Base-by-base conservation (phyloP, 2,797 vertebrate genomes). In the Sebastes itinus region DNA sequence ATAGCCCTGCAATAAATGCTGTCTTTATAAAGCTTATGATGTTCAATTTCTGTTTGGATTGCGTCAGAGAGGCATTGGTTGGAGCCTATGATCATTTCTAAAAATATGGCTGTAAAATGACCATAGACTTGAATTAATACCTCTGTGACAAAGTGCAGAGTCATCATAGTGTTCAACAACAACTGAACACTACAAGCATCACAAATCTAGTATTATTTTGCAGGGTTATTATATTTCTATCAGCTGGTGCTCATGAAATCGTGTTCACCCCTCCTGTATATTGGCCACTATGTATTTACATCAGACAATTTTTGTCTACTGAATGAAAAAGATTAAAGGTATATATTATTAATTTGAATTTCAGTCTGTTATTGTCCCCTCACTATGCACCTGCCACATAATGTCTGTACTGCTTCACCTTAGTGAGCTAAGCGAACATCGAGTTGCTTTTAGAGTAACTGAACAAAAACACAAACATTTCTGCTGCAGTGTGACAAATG, bases 271-370 rank as follows among this genome's bases (percentile, higher is more conserved):
- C 56, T 83, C 70, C 54, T 82, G 35, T 92, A 83, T 87, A 81
- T 91, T 87, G 88, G 83, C 88, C 80, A 70, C 64, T 92, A 88
- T 84, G 68, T 92, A 93, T 93, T 92, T 92, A 94, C 89, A 90
- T 83, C 30, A 85, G 85, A 92, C 78, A 86, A 56, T 75, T 77
- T 83, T 77, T 80, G 80, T 89, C 77, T 75, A 80, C 59, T 85
- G 73, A 88, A 82, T 92, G 52, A 90, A 86, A 89, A 85, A 84
- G 63, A 72, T 87, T 89, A 88, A 92, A 87, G 77, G 78, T 88
- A 82, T 77, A 90, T 77, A 84, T 80, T 85, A 78, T 67, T 75
- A 0, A 84, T 81, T 73, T 87, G 69, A 90, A 89, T 90, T 87
- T 86, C 38, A 82, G 77, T 85, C 70, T 82, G 77, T 81, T 80